Percentiles rank a stretch among this genome's conserved stretches.
These are phyloP conservation scores for Gadopsis marmoratus DNA, from an alignment of 2,797 vertebrate genomes.

Conservation along the genomic window DNA sequence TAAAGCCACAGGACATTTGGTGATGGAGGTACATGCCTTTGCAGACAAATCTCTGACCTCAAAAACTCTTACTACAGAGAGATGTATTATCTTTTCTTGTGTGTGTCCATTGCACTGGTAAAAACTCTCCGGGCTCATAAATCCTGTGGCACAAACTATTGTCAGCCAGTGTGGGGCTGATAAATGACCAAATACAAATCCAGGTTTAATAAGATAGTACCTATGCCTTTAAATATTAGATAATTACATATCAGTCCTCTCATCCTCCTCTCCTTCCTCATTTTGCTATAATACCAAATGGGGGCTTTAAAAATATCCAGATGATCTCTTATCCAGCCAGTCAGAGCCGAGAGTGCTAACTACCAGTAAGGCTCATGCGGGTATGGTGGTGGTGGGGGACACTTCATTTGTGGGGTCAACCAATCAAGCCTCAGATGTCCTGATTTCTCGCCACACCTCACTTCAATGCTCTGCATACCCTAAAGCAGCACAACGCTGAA, in stretches of 20 bases:
- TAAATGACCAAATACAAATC: constrained; percentile 25
- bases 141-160: constrained; percentile 34
- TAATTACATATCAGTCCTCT: constrained; percentile 22
- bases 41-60: constrained; percentile 63
- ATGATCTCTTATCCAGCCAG: constrained; percentile 40
- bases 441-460: constrained; percentile 69
- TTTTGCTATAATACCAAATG: constrained; percentile 28
- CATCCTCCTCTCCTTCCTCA: constrained; percentile 5
- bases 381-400: constrained; percentile 8
- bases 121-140: constrained; percentile 29
- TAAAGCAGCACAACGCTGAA: constrained; percentile 74
- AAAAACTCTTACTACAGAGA: constrained; percentile 71
- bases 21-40: constrained; percentile 43
- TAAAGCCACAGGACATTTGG: constrained; percentile 25
- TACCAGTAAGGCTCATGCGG: constrained; percentile 35
- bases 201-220: constrained; percentile 14
- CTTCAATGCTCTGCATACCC: constrained; percentile 73
- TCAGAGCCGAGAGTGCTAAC: constrained; percentile 35
- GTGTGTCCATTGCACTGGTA: constrained; percentile 31
- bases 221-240: constrained; percentile 18
- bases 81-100: constrained; percentile 45
- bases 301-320: constrained; percentile 43
- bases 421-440: constrained; percentile 66
- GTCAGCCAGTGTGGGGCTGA: constrained; percentile 12
- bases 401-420: constrained; percentile 60